A percentile compares a stretch with the other conserved stretches of the same genome.
Conservation (phyloP, 2,797 vertebrate species). For the Phoxinus dragarum region DNA sequence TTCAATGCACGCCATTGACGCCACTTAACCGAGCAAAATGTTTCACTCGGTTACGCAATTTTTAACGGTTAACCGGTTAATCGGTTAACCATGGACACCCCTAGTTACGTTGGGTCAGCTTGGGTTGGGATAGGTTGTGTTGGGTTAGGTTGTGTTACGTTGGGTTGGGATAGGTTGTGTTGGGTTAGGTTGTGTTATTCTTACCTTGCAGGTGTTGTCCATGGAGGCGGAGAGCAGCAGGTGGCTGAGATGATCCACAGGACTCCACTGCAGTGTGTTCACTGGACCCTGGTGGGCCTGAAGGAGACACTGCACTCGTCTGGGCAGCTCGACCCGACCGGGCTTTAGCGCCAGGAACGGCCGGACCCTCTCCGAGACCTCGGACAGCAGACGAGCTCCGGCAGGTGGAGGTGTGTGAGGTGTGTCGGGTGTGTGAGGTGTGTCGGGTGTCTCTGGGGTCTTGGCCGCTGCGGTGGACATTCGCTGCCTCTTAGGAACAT, state of each 20-base stretch:
- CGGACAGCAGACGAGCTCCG: slow-evolving; percentile 65
- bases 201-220: slow-evolving; percentile 95
- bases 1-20: no score
- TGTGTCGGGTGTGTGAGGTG: no score
- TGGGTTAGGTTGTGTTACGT: accelerated
- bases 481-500: slow-evolving; percentile 87
- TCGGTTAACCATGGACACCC: no score
- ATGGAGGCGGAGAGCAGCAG: slow-evolving; percentile 93
- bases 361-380: slow-evolving; percentile 81
- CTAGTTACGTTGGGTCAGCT: no score
- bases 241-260: slow-evolving; percentile 84
- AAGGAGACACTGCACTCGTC: slow-evolving; percentile 79
- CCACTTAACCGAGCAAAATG: no score
- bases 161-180: no score
- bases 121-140: no score
- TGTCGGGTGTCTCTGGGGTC: slow-evolving; percentile 1
- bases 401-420: neutral
- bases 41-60: no score
- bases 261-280: slow-evolving; percentile 91
- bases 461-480: slow-evolving; percentile 57
- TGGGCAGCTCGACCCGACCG: slow-evolving; percentile 78
- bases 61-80: no score
- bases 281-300: slow-evolving; percentile 86
- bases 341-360: slow-evolving; percentile 79
- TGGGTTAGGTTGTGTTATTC: neutral